Evolutionary conservation across 2,888 invertebrate genomes (phyloP).

Genomic region (Drosophila antonietae): DNA sequence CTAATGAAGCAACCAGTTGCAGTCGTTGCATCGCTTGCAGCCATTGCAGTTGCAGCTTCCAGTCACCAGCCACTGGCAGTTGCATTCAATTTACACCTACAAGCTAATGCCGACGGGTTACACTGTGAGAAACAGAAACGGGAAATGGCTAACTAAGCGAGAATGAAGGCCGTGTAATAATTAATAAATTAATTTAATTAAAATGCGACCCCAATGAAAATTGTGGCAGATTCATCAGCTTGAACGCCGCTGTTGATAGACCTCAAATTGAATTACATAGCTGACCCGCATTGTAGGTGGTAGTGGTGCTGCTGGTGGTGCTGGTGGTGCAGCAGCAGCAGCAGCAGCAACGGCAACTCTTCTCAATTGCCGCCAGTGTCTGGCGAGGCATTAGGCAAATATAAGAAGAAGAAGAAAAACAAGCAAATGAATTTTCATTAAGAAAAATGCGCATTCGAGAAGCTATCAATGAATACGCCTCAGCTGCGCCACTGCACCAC

Average conservation of each 20-base stretch:
- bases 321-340: neutral
- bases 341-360: neutral
- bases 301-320: neutral
- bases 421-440: slow-evolving; percentile 54
- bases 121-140: slow-evolving; percentile 30
- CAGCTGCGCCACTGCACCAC: neutral
- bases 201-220: slow-evolving; percentile 36
- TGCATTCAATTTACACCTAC: slow-evolving; percentile 62
- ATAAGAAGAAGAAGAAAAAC: neutral
- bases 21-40: neutral
- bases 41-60: neutral
- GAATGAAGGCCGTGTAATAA: slow-evolving; percentile 26
- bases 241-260: slow-evolving; percentile 24
- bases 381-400: neutral
- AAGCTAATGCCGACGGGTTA: slow-evolving; percentile 20
- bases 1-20: slow-evolving; percentile 53
- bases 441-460: slow-evolving; percentile 45
- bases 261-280: slow-evolving; percentile 58
- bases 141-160: slow-evolving; percentile 1
- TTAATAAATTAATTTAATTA: slow-evolving; percentile 39
- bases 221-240: slow-evolving; percentile 23
- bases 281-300: slow-evolving; percentile 36
- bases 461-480: slow-evolving; percentile 48
- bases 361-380: slow-evolving; percentile 25
- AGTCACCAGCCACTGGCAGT: neutral